Evolutionary conservation across 2,113 vertebrate species (phyloP).

Genomic region (Cyanistes caeruleus): DNA sequence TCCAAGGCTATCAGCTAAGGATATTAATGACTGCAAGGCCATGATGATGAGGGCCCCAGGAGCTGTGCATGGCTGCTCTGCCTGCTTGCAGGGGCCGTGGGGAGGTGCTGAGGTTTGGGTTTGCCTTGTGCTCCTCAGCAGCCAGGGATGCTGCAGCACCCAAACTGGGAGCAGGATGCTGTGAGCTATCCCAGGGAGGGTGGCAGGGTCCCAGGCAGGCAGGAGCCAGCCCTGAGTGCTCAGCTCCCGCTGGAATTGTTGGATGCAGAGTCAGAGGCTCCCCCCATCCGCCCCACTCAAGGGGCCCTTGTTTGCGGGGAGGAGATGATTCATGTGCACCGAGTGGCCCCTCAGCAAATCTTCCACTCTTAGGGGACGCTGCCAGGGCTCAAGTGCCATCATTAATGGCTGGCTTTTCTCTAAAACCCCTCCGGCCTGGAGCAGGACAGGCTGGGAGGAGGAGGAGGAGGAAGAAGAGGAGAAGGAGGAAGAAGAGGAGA

Average conservation of each 20-base stretch:
- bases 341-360: slow-evolving; percentile 49
- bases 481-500: not conserved
- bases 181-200: not conserved
- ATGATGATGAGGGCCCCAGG: not conserved
- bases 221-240: not conserved
- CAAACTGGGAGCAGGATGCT: not conserved
- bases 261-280: not conserved
- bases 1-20: slow-evolving; percentile 10
- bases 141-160: not conserved
- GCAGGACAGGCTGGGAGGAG: not conserved
- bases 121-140: fast-evolving
- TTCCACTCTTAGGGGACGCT: slow-evolving; percentile 18
- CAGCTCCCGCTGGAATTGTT: not conserved
- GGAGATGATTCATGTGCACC: slow-evolving; percentile 58
- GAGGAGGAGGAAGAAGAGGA: not conserved
- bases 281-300: slow-evolving; percentile 18
- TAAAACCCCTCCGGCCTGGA: not conserved
- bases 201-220: not conserved
- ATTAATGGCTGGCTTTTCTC: slow-evolving; percentile 20
- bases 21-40: not conserved
- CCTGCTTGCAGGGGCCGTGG: not conserved
- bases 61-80: not conserved
- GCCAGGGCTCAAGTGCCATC: slow-evolving; percentile 14
- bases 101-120: not conserved
- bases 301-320: slow-evolving; percentile 57